Evolutionary conservation across 2,113 vertebrate species (phyloP).

Genomic region (Rhadina sibilatrix): DNA sequence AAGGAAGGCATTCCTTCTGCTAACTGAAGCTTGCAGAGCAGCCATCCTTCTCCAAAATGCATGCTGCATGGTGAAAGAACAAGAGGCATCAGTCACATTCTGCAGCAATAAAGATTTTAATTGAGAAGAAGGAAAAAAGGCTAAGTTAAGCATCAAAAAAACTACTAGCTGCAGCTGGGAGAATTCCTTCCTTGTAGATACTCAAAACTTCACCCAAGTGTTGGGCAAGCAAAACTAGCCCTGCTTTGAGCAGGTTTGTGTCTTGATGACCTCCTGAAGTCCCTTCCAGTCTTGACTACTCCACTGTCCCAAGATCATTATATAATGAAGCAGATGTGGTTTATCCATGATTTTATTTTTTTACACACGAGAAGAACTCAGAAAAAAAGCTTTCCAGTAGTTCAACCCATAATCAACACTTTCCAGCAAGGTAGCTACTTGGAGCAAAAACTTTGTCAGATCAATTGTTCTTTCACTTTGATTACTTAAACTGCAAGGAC

Average conservation of each 20-base stretch:
- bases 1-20: background rate
- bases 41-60: background rate
- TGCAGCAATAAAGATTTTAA: background rate
- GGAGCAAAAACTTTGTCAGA: background rate
- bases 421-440: background rate
- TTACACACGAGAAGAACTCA: background rate
- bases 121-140: background rate
- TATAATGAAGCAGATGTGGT: background rate
- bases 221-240: background rate
- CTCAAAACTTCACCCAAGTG: background rate
- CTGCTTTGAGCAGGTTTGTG: background rate
- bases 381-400: background rate
- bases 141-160: background rate
- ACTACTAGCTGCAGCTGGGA: background rate
- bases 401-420: rapidly evolving
- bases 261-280: background rate
- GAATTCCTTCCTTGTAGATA: background rate
- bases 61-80: rapidly evolving
- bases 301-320: background rate
- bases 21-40: background rate
- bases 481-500: background rate
- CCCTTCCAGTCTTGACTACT: background rate
- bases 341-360: background rate
- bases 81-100: background rate
- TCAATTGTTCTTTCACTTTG: background rate